A percentile compares a stretch with the other conserved stretches of the same genome.
These are phyloP conservation scores for Amphilophus citrinellus DNA, from an alignment of 2,113 vertebrate genomes.

Conservation along the genomic window DNA sequence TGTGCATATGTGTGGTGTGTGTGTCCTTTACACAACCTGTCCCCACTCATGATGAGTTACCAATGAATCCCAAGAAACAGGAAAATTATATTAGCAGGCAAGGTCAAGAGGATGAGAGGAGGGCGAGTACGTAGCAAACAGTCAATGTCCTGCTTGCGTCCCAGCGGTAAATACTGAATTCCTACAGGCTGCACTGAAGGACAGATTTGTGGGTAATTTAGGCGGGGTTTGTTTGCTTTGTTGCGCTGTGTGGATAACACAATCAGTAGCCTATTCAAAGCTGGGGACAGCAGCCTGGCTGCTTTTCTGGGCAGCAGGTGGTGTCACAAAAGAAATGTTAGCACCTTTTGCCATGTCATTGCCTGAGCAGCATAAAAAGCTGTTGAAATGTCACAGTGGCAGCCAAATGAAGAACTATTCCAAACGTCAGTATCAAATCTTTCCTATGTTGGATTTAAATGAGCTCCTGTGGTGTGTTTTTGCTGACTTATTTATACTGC, in stretches of 20 bases:
- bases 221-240: neutral
- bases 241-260: slow-evolving; percentile 11
- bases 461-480: neutral
- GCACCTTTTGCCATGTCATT: neutral
- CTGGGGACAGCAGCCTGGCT: neutral
- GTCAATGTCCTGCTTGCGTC: neutral
- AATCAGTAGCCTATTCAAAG: slow-evolving; percentile 30
- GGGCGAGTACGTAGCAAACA: neutral
- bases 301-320: slow-evolving; percentile 30
- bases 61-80: slow-evolving; percentile 24
- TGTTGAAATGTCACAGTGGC: neutral
- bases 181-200: neutral
- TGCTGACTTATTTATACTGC: neutral
- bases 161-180: neutral
- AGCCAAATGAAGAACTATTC: neutral
- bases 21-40: neutral
- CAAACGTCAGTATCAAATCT: neutral
- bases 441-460: neutral
- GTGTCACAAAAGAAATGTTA: slow-evolving; percentile 26
- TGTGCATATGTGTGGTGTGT: neutral
- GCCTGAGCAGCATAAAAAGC: neutral
- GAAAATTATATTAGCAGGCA: neutral
- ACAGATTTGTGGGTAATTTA: slow-evolving; percentile 38
- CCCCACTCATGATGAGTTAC: neutral
- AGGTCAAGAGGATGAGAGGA: neutral